Conservation (phyloP, 2,888 invertebrate species). For the Rambutsinella grinnellia region DNA sequence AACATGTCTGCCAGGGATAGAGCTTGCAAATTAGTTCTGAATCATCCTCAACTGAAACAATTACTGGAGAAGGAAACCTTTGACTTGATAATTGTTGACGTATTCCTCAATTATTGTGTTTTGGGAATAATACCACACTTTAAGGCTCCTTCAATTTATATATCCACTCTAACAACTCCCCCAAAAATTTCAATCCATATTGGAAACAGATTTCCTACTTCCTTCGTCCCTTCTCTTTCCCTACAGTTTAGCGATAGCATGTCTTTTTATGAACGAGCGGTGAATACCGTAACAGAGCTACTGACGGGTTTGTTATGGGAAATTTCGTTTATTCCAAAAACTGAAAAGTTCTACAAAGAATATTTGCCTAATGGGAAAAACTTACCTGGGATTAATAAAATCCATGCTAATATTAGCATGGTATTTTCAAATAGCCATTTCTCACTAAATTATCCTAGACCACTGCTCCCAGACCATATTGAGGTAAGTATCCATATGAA, state of each 20-base stretch:
- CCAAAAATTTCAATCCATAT: constrained; percentile 42
- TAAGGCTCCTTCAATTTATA: constrained; percentile 45
- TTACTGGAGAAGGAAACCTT: no score
- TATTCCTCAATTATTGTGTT: constrained; percentile 71
- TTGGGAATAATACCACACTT: constrained; percentile 22
- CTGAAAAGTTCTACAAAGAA: constrained; percentile 61
- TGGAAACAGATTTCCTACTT: constrained; percentile 58
- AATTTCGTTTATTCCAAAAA: constrained; percentile 8
- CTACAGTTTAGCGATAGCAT: constrained; percentile 63
- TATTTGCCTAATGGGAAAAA: constrained; percentile 71
- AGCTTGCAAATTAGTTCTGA: no score
- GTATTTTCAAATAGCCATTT: constrained; percentile 87
- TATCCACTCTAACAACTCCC: constrained; percentile 44
- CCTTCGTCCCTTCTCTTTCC: constrained; percentile 68
- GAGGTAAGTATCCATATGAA: no score
- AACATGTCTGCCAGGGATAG: no score
- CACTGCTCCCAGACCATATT: constrained; percentile 84
- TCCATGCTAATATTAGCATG: constrained; percentile 82
- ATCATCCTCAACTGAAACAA: no score
- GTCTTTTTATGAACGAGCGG: constrained; percentile 65
- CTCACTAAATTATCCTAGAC: constrained; percentile 82
- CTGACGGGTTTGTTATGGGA: constrained; percentile 67
- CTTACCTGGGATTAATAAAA: constrained; percentile 78
- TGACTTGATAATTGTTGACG: constrained; percentile 67
- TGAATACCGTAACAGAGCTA: constrained; percentile 67